These are phyloP conservation scores for Sycophaga agraensis DNA, from an alignment of 1,140 invertebrate species.

Conservation along the genomic window DNA sequence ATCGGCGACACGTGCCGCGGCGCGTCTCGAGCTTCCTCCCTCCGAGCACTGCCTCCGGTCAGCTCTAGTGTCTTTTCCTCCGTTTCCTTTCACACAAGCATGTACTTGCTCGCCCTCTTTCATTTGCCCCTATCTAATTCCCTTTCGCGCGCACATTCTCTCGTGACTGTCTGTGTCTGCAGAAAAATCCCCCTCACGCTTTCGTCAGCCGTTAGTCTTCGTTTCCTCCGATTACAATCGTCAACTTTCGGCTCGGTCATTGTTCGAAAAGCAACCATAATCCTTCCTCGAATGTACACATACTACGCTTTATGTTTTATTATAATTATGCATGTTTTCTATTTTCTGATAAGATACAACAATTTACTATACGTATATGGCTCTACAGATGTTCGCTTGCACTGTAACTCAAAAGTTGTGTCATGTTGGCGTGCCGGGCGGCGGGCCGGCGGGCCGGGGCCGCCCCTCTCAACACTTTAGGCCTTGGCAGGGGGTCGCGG, in stretches of 20 bases:
- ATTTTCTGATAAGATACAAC: slow-evolving; percentile 51
- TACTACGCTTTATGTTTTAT: slow-evolving; percentile 39
- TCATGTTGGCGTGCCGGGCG: slow-evolving; percentile 42
- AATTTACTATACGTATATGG: slow-evolving; percentile 60
- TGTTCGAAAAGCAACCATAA: slow-evolving; percentile 35
- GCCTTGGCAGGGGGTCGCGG: neutral
- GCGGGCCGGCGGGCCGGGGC: neutral
- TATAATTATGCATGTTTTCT: slow-evolving; percentile 7
- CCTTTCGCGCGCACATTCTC: slow-evolving; percentile 32
- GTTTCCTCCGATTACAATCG: too few relatives aligned
- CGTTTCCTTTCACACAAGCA: slow-evolving; percentile 36
- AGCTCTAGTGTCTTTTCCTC: slow-evolving; percentile 31
- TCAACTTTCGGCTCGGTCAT: slow-evolving; percentile 10
- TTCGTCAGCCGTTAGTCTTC: slow-evolving; percentile 12
- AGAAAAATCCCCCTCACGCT: slow-evolving; percentile 30
- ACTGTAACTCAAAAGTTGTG: slow-evolving; percentile 59
- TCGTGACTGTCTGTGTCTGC: slow-evolving; percentile 22
- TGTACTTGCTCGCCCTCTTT: slow-evolving; percentile 36
- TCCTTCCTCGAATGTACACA: slow-evolving; percentile 44
- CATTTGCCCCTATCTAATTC: slow-evolving; percentile 25
- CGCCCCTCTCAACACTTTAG: slow-evolving; percentile 5
- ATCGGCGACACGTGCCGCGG: too few relatives aligned
- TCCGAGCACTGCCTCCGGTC: neutral
- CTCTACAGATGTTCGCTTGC: slow-evolving; percentile 61
- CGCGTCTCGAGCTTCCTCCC: slow-evolving; percentile 28